Percentiles rank a stretch among this genome's conserved stretches.
Conservation (phyloP, 2,113 vertebrate species). For the Strigops habroptila region DNA sequence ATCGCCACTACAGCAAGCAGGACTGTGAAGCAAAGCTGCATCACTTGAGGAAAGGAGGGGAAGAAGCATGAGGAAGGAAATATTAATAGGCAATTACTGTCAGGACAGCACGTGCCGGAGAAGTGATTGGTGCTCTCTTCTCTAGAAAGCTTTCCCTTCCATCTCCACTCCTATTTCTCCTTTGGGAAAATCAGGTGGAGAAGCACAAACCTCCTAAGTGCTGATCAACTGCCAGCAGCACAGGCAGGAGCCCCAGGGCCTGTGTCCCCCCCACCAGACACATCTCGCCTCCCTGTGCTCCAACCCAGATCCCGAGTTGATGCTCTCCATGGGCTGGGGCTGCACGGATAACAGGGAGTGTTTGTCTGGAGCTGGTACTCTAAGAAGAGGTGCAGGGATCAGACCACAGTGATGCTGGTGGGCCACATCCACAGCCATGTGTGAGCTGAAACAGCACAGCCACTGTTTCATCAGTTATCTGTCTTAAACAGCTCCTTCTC, state of each 20-base stretch:
- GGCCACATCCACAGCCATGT: rapidly evolving
- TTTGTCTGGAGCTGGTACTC: not conserved
- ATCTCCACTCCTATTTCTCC: not conserved
- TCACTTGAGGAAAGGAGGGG: not conserved
- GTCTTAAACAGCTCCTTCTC: not conserved
- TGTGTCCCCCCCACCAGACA: not conserved
- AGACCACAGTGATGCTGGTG: rapidly evolving
- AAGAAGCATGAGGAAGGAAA: not conserved
- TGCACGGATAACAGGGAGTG: rapidly evolving
- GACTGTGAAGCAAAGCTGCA: not conserved
- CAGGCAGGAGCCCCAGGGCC: not conserved
- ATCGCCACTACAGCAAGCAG: not conserved
- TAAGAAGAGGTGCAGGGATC: not conserved
- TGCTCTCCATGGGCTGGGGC: not conserved
- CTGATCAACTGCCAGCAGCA: not conserved
- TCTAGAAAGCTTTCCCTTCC: not conserved
- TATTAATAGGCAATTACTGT: not conserved
- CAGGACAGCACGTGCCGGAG: not conserved
- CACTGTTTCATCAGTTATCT: not conserved
- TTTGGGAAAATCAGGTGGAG: not conserved
- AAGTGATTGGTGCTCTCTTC: not conserved
- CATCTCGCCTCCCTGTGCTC: rapidly evolving
- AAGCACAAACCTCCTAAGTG: not conserved
- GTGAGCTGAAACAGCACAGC: not conserved
- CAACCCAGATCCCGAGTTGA: not conserved